Evolutionary conservation across 2,888 invertebrate species (phyloP).

Genomic region (Yponomeuta evonymella): DNA sequence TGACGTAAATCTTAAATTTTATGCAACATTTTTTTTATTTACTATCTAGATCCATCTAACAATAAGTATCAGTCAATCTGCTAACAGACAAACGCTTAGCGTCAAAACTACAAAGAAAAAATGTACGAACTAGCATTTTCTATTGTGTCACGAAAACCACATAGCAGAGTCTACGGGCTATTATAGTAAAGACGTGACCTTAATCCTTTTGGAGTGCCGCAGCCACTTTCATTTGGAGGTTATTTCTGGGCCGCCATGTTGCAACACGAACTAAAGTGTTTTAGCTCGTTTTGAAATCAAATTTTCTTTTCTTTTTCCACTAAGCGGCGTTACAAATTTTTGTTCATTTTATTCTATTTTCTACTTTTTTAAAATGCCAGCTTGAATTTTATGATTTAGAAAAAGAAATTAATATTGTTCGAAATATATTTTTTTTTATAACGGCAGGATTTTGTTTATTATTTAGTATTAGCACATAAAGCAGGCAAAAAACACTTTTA

Average conservation of each 20-base stretch:
- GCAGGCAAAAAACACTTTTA: too few relatives aligned
- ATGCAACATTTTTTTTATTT: too few relatives aligned
- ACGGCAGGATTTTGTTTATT: too few relatives aligned
- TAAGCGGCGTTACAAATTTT: not conserved
- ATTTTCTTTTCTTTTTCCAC: not conserved
- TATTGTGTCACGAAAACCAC: slow-evolving; percentile 60
- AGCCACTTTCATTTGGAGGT: slow-evolving; percentile 28
- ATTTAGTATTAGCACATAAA: too few relatives aligned
- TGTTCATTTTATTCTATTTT: not conserved
- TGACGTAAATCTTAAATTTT: too few relatives aligned
- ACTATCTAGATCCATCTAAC: too few relatives aligned
- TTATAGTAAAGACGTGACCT: slow-evolving; percentile 51
- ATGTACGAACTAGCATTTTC: slow-evolving; percentile 17
- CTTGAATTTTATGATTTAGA: not conserved
- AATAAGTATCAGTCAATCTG: too few relatives aligned
- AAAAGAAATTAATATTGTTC: not conserved
- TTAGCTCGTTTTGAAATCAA: not conserved
- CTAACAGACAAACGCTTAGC: too few relatives aligned
- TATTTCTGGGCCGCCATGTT: slow-evolving; percentile 15
- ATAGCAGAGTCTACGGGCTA: slow-evolving; percentile 53
- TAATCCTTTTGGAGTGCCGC: slow-evolving; percentile 45
- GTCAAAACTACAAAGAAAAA: not conserved
- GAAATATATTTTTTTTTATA: not conserved
- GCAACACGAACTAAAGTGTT: slow-evolving; percentile 3
- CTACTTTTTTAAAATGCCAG: not conserved